These are phyloP conservation scores for Typhlomys cinereus DNA, from an alignment of 2,113 vertebrate genomes.

Conservation along the genomic window DNA sequence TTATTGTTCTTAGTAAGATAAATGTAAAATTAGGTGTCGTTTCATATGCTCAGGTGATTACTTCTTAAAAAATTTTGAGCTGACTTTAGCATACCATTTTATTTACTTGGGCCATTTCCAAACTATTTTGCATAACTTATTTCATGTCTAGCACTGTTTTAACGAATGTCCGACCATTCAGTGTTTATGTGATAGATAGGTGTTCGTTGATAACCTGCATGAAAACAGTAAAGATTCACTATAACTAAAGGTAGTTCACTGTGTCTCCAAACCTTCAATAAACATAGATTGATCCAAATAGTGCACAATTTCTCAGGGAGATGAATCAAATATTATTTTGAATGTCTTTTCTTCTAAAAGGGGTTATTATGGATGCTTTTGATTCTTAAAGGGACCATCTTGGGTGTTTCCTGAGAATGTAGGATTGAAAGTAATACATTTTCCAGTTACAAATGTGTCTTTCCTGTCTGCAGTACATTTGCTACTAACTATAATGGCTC, in stretches of 20 bases:
- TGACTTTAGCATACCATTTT: no score
- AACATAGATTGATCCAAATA: neutral
- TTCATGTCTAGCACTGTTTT: no score
- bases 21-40: no score
- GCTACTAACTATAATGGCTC: neutral
- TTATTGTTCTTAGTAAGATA: no score
- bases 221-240: neutral
- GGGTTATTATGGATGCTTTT: neutral
- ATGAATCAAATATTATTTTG: neutral
- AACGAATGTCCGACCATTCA: no score
- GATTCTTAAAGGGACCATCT: neutral
- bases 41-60: no score
- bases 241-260: neutral
- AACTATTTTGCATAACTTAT: no score
- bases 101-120: no score
- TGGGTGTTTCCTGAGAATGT: neutral
- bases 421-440: no score
- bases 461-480: neutral
- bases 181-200: neutral
- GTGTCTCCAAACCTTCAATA: neutral
- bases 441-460: neutral
- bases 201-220: neutral
- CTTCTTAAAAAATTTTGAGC: no score
- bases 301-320: neutral
- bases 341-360: no score